Conservation (phyloP, 1,140 invertebrate species). For the Drosophila eugracilis region DNA sequence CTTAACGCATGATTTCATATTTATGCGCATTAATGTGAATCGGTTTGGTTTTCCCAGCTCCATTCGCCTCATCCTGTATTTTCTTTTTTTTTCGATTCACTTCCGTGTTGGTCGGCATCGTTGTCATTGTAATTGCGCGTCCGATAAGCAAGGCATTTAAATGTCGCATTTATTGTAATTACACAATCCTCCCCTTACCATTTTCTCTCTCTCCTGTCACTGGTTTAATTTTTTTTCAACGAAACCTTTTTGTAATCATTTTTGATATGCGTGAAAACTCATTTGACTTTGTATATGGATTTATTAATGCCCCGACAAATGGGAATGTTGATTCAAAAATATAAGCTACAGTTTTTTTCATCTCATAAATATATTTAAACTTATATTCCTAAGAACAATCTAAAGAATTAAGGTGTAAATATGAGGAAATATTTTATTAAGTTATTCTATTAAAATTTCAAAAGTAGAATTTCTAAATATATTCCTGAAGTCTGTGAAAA, state of each 20-base stretch:
- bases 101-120: slow-evolving; percentile 44
- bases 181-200: slow-evolving; percentile 32
- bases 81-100: slow-evolving; percentile 33
- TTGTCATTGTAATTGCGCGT: slow-evolving; percentile 76
- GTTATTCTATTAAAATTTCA: too few relatives aligned
- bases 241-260: slow-evolving; percentile 47
- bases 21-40: slow-evolving; percentile 82
- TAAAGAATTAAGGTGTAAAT: too few relatives aligned
- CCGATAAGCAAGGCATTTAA: slow-evolving; percentile 80
- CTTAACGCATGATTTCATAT: slow-evolving; percentile 84
- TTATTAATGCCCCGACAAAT: slow-evolving; percentile 3
- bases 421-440: too few relatives aligned
- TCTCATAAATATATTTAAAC: neutral
- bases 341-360: neutral
- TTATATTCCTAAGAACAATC: neutral
- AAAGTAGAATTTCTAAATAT: too few relatives aligned
- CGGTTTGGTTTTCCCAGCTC: slow-evolving; percentile 30
- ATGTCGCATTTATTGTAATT: slow-evolving; percentile 83
- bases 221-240: slow-evolving; percentile 16
- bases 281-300: slow-evolving; percentile 25
- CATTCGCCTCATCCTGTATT: slow-evolving; percentile 3
- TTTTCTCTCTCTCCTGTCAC: slow-evolving; percentile 1
- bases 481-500: too few relatives aligned
- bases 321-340: neutral
- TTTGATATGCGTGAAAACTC: slow-evolving; percentile 49